A percentile compares a stretch with the other conserved stretches of the same genome.
Conservation (phyloP, 2,888 invertebrate genomes). For the Drosophila putrida region DNA sequence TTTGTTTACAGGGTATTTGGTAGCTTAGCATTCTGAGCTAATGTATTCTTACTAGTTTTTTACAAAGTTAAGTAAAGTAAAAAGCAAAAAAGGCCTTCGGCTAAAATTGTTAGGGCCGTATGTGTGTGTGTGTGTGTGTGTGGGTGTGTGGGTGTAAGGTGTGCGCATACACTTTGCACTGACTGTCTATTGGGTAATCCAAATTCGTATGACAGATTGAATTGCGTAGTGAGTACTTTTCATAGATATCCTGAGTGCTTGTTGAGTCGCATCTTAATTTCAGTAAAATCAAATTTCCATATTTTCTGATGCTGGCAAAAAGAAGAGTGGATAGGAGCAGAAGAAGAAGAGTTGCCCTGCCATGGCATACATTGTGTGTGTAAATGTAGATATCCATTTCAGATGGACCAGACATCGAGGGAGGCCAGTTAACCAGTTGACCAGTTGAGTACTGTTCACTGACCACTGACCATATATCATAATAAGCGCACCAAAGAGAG, state of each 20-base stretch:
- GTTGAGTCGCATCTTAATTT: slow-evolving; percentile 61
- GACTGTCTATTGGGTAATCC: slow-evolving; percentile 13
- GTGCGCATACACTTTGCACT: slow-evolving; percentile 10
- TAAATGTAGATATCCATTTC: slow-evolving; percentile 29
- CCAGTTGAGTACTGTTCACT: slow-evolving; percentile 34
- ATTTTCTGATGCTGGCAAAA: slow-evolving; percentile 34
- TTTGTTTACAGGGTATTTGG: background rate
- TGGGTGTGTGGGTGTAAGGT: background rate
- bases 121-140: background rate
- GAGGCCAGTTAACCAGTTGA: slow-evolving; percentile 3
- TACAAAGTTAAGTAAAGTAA: slow-evolving; percentile 3
- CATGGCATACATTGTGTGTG: slow-evolving; percentile 4
- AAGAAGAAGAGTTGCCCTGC: slow-evolving; percentile 19
- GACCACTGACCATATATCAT: slow-evolving; percentile 69
- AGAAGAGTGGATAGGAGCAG: background rate
- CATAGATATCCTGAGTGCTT: slow-evolving; percentile 30
- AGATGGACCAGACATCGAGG: slow-evolving; percentile 20
- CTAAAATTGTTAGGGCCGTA: slow-evolving; percentile 5
- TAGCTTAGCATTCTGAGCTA: background rate
- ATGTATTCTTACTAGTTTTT: background rate
- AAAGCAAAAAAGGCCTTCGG: slow-evolving; percentile 20
- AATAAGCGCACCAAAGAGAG: slow-evolving; percentile 77
- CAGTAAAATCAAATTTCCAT: slow-evolving; percentile 57
- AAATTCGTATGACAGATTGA: slow-evolving; percentile 29
- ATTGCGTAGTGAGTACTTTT: slow-evolving; percentile 29